Evolutionary conservation across 1,140 invertebrate genomes (phyloP).

Genomic region (Onthophagus taurus): DNA sequence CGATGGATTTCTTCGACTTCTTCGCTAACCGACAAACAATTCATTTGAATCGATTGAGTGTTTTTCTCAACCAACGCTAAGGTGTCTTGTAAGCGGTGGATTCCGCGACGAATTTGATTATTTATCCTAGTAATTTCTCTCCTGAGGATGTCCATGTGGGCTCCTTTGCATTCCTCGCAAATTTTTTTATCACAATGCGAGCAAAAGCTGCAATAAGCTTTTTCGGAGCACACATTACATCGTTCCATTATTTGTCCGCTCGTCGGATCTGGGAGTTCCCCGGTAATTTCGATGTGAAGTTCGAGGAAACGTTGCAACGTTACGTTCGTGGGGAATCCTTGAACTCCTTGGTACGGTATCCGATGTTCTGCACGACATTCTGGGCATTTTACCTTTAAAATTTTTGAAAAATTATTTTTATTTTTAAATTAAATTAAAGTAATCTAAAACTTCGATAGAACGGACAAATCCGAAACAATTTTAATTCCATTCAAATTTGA

Average conservation of each 20-base stretch:
- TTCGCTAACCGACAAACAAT: conserved; percentile 75
- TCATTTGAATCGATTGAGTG: conserved; percentile 70
- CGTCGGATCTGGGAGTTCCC: conserved; percentile 80
- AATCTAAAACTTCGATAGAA: neutral
- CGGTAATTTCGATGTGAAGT: conserved; percentile 88
- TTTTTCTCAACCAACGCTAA: conserved; percentile 77
- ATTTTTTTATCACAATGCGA: conserved; percentile 92
- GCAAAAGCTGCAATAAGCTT: conserved; percentile 80
- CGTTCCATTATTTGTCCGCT: conserved; percentile 78
- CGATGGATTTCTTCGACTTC: conserved; percentile 89
- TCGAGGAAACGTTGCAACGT: conserved; percentile 92
- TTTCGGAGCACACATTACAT: conserved; percentile 88
- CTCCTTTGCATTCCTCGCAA: conserved; percentile 81
- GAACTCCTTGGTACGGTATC: conserved; percentile 92
- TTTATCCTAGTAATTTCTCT: conserved; percentile 90
- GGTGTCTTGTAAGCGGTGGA: conserved; percentile 79
- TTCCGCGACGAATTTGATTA: conserved; percentile 78
- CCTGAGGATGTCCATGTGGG: conserved; percentile 91
- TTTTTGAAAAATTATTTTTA: neutral
- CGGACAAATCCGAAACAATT: too few species aligned
- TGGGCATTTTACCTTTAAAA: conserved; percentile 88
- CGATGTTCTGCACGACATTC: conserved; percentile 97
- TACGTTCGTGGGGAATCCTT: conserved; percentile 89
- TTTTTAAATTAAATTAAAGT: neutral
- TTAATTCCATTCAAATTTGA: too few species aligned